Evolutionary conservation across 2,113 vertebrate species (phyloP), one percentile per base, ranked within the genome.

Genomic region (Apteryx mantelli): DNA sequence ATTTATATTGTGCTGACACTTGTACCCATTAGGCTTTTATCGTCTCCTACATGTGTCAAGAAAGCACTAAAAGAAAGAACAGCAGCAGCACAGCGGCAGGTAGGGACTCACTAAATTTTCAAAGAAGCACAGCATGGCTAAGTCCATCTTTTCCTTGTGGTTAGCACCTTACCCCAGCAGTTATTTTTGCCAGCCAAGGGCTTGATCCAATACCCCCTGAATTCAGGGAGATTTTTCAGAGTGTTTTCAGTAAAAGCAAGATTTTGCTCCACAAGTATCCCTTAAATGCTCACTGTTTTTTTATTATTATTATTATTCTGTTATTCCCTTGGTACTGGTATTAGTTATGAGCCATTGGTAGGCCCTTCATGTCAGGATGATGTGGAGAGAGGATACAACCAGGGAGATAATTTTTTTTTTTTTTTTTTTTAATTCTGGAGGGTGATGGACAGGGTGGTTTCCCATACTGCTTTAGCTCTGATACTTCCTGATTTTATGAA

Each of bases 1-100:
- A 99, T 99, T 99, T 99, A 98, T 99, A 98, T 98, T 97, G 93
- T 95, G 69, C 97, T 98, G 98, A 98, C 98, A 98, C 82, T 85
- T 63, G 73, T 84, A 91, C 97, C 97, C 97, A 95, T 98, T 98
- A 98, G 96, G 96, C 95, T 97, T 96, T 96, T 97, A 97, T 97
- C 95, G 97, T 97, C 97, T 95, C 96, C 96, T 96, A 91, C 96
- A 86, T 20, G 89, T 98, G 94, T 96, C 96, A 96, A 93, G 95
- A 95, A 92, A 96, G 91, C 86, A 58, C 15, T 44, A 77, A 97
- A 97, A 97, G 95, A 93, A 94, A 94, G 95, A 96, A 38, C 93
- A 97, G 90, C 86, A 92, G 86, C 83, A 70, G 82, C 83, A 60
- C 68, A 82, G 82, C 56, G 40, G 78, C 48, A 77, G 77, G 87